Conservation (phyloP, 2,797 vertebrate genomes). For the Alcedo quadribrachys region DNA sequence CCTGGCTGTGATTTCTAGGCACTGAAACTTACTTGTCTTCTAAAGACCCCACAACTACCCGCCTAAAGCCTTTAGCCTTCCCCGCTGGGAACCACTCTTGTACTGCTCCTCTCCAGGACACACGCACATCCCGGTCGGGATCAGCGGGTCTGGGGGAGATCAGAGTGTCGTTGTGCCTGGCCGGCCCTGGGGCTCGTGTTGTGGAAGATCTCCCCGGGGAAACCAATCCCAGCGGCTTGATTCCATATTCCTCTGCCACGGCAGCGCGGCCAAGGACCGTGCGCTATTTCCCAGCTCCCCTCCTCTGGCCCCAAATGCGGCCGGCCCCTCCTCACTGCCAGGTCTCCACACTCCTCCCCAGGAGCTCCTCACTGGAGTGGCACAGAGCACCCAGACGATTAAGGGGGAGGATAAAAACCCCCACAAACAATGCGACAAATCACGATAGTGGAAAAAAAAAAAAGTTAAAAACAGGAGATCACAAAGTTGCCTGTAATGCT, state of each 20-base stretch:
- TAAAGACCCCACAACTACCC: neutral
- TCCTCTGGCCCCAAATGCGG: neutral
- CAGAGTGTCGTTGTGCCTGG: neutral
- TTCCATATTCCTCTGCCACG: conserved; percentile 28
- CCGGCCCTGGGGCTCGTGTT: neutral
- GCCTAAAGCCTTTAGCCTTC: neutral
- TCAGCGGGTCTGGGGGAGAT: neutral
- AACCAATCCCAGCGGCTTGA: neutral
- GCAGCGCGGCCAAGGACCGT: neutral
- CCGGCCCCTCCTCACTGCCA: neutral
- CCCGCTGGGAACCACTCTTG: accelerated
- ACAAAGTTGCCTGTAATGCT: neutral
- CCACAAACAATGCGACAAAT: neutral
- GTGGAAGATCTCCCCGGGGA: neutral
- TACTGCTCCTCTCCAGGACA: neutral
- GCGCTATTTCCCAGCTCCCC: conserved; percentile 4
- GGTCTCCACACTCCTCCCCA: neutral
- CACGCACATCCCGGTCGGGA: accelerated
- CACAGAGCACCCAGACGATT: neutral
- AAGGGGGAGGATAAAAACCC: neutral
- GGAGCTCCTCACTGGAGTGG: neutral
- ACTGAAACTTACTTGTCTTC: neutral
- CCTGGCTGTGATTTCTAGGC: neutral
- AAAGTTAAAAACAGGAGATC: neutral
- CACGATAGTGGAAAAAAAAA: no score